These are phyloP conservation scores for Nemopilema nomurai DNA, from an alignment of 30 jellyfish, hydroid and myxozoan genomes.

Conservation along the genomic window DNA sequence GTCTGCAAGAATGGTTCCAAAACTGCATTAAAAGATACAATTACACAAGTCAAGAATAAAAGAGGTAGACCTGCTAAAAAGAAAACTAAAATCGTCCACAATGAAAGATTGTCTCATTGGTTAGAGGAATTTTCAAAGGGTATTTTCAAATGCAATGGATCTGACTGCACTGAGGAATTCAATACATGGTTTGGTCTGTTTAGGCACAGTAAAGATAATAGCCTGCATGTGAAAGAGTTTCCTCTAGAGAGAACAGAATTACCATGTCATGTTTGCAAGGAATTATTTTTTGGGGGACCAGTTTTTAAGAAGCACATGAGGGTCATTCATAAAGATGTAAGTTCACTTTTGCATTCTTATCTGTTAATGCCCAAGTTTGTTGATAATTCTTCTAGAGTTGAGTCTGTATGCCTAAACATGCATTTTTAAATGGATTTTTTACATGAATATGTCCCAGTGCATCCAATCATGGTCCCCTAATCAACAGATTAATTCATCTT, in stretches of 20 bases:
- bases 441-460: too few species aligned
- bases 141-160: neutral
- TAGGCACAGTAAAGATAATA: neutral
- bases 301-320: neutral
- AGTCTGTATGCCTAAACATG: too few species aligned
- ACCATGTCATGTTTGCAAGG: neutral
- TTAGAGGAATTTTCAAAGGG: neutral
- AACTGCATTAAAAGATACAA: too few species aligned
- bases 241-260: neutral
- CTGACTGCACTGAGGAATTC: neutral
- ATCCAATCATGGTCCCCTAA: too few species aligned
- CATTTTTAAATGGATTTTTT: too few species aligned
- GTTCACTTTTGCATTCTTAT: neutral
- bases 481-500: too few species aligned
- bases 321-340: neutral
- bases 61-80: neutral
- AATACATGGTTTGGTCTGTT: neutral
- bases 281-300: neutral
- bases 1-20: neutral
- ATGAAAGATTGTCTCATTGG: neutral
- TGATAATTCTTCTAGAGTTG: too few species aligned
- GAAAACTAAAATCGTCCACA: neutral
- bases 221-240: neutral
- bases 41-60: too few species aligned
- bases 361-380: too few species aligned